Evolutionary conservation across 2,113 vertebrate genomes (phyloP).

Genomic region (Actenoides lindsayi): DNA sequence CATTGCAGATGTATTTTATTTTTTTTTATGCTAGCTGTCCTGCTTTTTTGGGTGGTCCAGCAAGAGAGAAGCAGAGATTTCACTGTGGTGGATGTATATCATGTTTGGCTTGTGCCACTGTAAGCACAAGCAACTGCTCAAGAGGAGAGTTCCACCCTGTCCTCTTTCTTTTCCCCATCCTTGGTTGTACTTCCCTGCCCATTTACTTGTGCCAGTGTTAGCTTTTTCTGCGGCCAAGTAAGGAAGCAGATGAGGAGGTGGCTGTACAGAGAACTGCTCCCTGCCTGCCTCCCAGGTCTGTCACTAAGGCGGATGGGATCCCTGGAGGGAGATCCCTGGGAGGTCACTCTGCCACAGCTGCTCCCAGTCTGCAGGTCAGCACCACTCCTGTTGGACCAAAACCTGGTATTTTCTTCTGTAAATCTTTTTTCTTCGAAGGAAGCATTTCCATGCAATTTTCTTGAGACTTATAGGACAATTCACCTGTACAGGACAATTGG

Average conservation of each 20-base stretch:
- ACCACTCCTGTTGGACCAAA: background rate
- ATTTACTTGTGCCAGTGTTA: background rate
- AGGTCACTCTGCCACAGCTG: background rate
- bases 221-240: background rate
- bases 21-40: background rate
- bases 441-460: background rate
- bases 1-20: background rate
- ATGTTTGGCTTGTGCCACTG: accelerated
- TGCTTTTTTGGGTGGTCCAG: background rate
- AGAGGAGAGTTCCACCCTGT: background rate
- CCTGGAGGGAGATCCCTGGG: background rate
- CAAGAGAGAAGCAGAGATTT: background rate
- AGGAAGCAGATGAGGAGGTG: background rate
- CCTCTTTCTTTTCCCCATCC: background rate
- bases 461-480: background rate
- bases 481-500: background rate
- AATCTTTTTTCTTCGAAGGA: background rate
- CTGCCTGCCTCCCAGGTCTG: accelerated
- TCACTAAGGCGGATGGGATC: background rate
- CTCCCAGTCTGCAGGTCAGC: background rate
- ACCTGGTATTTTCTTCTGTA: background rate
- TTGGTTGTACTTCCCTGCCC: background rate
- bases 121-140: background rate
- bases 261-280: background rate
- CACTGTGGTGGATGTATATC: background rate